Evolutionary conservation across 2,888 invertebrate species (phyloP).

Genomic region (Leptinotarsa peninsularis): DNA sequence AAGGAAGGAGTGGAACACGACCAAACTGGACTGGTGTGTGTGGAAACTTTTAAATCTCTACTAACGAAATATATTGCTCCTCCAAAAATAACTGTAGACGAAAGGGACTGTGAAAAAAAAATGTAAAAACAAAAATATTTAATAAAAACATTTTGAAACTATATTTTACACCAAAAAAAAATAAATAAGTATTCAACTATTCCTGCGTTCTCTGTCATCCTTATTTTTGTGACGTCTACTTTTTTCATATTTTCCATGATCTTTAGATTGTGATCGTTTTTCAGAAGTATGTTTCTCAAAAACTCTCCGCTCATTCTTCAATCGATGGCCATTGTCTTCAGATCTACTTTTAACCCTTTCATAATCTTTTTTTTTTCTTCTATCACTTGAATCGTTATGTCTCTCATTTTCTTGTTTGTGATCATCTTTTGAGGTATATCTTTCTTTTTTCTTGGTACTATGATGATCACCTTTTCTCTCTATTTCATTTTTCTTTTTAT

Average conservation of each 20-base stretch:
- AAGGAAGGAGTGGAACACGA: slow-evolving; percentile 68
- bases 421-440: slow-evolving; percentile 25
- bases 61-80: slow-evolving; percentile 53
- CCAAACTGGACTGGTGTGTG: slow-evolving; percentile 69
- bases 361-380: slow-evolving; percentile 42
- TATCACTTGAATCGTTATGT: slow-evolving; percentile 31
- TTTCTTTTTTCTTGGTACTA: slow-evolving; percentile 32
- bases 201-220: slow-evolving; percentile 57
- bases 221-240: slow-evolving; percentile 39
- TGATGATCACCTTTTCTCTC: slow-evolving; percentile 32
- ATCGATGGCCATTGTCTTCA: slow-evolving; percentile 49
- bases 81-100: slow-evolving; percentile 49
- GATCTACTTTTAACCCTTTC: slow-evolving; percentile 51
- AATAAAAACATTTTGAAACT: slow-evolving; percentile 30
- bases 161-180: slow-evolving; percentile 28
- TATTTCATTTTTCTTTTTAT: slow-evolving; percentile 38
- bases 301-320: slow-evolving; percentile 41
- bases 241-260: slow-evolving; percentile 35
- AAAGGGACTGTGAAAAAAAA: slow-evolving; percentile 45
- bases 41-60: slow-evolving; percentile 68
- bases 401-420: slow-evolving; percentile 34
- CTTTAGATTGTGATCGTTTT: slow-evolving; percentile 44
- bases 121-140: slow-evolving; percentile 17
- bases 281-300: slow-evolving; percentile 35
- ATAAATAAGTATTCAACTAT: slow-evolving; percentile 35